Evolutionary conservation across 1,140 invertebrate genomes (phyloP), one percentile per base, ranked within the genome.

Genomic region (Leptonema lineaticorne): DNA sequence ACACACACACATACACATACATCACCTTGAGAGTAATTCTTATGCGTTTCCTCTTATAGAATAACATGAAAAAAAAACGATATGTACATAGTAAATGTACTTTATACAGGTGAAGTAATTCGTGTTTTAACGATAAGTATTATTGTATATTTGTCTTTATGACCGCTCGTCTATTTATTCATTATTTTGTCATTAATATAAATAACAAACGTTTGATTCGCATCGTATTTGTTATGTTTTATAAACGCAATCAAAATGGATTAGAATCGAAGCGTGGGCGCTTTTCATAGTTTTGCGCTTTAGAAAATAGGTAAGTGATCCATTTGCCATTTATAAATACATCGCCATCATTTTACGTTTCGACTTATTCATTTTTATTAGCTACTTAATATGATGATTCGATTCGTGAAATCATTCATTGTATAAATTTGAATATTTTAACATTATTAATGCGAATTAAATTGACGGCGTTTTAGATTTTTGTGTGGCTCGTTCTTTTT

Each of bases 291-390:
- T 16, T 9, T 16, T 4, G 18, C 50, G 50, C n/a, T 53, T 26
- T 53, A 24, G 50, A 53, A 53, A 53, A 53, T 53, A 26, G 50
- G 50, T 53, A 53, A 53, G 50, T 24, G 50, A 53, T 53, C 20
- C 50, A 53, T 53, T 53, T 53, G 50, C 50, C 50, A 53, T 53
- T 53, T 53, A 53, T n/a, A n/a, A n/a, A n/a, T n/a, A n/a, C 50
- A 53, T 24, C 50, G 9, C 11, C 22, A 53, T 53, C 50, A 53
- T 24, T 53, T 53, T 53, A 26, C 18, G 50, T 53, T 53, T 53
- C 50, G 22, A 53, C 8, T 53, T 53, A 26, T 53, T 53, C 50
- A 22, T 53, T 53, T 50, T 53, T 24, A 53, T 53, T 53, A 53
- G 50, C 7, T 24, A 24, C 27, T 26, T 24, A 53, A 24, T 24